These are phyloP conservation scores for Pseudorectes ferrugineus DNA, from an alignment of 2,113 vertebrate genomes.

Conservation along the genomic window DNA sequence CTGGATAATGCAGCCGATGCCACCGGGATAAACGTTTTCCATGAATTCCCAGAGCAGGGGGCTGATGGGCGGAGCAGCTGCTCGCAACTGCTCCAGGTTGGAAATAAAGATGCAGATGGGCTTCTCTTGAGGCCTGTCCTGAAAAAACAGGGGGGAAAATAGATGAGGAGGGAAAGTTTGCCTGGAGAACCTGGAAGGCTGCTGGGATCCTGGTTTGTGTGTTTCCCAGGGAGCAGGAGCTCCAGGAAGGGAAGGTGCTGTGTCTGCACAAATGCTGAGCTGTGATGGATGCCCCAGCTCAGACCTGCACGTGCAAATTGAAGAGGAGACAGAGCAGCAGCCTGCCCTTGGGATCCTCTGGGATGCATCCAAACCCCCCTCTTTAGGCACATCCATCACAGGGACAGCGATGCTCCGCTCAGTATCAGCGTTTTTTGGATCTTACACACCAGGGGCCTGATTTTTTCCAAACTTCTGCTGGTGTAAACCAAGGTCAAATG, in stretches of 20 bases:
- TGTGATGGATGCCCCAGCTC: background rate
- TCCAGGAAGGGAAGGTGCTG: background rate
- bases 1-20: slow-evolving; percentile 85
- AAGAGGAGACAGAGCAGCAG: background rate
- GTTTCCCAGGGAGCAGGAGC: background rate
- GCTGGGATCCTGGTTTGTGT: background rate
- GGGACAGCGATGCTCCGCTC: accelerated
- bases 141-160: background rate
- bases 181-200: accelerated
- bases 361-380: background rate
- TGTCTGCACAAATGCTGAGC: background rate
- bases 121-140: slow-evolving; percentile 89
- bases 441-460: background rate
- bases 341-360: background rate
- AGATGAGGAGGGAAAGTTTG: background rate
- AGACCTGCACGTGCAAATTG: background rate
- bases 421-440: background rate
- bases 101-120: slow-evolving; percentile 90
- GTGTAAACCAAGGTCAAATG: background rate
- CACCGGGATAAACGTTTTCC: slow-evolving; percentile 87
- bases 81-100: slow-evolving; percentile 81
- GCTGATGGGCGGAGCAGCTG: slow-evolving; percentile 83
- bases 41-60: slow-evolving; percentile 88
- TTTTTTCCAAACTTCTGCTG: background rate
- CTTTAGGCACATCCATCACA: too few species aligned